Percentiles rank a stretch among this genome's conserved stretches.
Evolutionary conservation across 2,888 invertebrate species (phyloP).

Genomic region (Flexamia atlantica): DNA sequence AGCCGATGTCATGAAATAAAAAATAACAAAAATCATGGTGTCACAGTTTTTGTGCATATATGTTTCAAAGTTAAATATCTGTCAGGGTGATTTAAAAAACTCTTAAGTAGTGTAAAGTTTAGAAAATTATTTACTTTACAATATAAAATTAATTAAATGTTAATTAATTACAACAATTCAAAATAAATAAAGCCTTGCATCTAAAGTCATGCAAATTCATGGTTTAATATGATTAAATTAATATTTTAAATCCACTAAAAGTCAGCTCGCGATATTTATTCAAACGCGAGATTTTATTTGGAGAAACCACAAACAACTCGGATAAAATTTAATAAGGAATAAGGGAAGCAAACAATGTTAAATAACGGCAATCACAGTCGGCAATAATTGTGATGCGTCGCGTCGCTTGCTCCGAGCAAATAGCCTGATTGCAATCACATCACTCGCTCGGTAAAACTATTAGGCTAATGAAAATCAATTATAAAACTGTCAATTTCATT

Average conservation of each 20-base stretch:
- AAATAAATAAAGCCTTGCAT: too few species aligned
- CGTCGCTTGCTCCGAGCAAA: conserved; percentile 5
- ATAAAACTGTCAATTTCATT: conserved; percentile 59
- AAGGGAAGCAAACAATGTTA: conserved; percentile 25
- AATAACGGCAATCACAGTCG: conserved; percentile 18
- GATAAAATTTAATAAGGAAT: not conserved
- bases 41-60: too few species aligned
- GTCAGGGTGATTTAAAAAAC: too few species aligned
- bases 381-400: not conserved
- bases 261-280: not conserved
- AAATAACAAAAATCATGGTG: too few species aligned
- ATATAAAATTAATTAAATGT: too few species aligned
- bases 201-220: too few species aligned
- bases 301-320: not conserved
- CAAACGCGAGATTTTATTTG: not conserved
- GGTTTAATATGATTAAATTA: too few species aligned
- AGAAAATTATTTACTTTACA: too few species aligned
- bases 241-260: not conserved
- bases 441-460: conserved; percentile 46
- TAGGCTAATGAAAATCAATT: conserved; percentile 58
- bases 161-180: too few species aligned
- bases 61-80: too few species aligned
- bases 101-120: too few species aligned
- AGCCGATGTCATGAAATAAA: too few species aligned
- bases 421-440: conserved; percentile 20